A percentile compares a stretch with the other conserved stretches of the same genome.
phyloP scores from a whole-genome alignment of 2,113 vertebrate genomes.

The Falco punctatus region DNA sequence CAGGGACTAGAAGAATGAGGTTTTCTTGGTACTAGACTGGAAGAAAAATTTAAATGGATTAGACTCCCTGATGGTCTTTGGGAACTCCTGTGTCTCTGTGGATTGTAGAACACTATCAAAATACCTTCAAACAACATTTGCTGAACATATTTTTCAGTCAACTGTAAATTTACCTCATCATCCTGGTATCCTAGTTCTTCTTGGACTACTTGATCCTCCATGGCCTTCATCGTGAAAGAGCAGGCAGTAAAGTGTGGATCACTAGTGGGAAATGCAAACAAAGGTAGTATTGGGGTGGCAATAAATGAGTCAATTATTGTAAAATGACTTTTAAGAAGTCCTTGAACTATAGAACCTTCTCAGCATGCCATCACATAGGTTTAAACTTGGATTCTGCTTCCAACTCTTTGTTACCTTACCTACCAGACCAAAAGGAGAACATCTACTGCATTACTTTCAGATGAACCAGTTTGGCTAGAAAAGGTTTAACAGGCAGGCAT shows the following conservation, averaged over 20 bases:
- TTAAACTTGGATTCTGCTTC: neutral
- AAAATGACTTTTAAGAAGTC: neutral
- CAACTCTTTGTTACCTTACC: neutral
- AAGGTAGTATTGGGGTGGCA: neutral
- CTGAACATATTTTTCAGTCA: neutral
- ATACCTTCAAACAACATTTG: neutral
- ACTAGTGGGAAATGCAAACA: conserved; percentile 50
- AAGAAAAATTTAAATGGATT: neutral
- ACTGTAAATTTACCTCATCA: conserved; percentile 83
- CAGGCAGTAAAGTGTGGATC: conserved; percentile 14
- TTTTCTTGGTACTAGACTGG: neutral
- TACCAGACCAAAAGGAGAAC: neutral
- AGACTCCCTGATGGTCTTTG: neutral
- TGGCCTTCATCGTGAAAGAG: conserved; percentile 81
- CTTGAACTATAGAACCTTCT: neutral
- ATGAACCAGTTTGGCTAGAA: neutral
- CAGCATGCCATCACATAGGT: neutral
- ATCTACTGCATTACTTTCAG: neutral
- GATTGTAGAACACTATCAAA: neutral
- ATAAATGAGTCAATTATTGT: neutral
- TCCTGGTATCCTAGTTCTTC: conserved; percentile 86
- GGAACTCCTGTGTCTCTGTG: neutral
- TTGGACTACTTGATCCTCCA: conserved; percentile 89
- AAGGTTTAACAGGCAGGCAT: neutral
- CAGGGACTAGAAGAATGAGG: neutral